Base-by-base conservation (phyloP, 2,113 vertebrate species). In the Tetraodon nigroviridis region DNA sequence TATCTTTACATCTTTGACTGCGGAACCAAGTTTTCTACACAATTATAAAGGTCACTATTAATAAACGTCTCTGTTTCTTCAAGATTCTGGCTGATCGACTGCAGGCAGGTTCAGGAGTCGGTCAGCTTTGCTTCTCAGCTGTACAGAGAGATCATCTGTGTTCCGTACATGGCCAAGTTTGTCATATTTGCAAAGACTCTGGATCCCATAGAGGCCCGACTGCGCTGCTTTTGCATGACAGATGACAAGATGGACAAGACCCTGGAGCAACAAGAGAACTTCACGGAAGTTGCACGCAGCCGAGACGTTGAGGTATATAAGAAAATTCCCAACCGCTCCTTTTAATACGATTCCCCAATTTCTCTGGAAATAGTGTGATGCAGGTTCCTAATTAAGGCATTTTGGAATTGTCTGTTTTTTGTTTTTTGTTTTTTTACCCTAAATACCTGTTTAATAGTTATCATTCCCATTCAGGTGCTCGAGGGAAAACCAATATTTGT, bases 91-190 rank as follows among this genome's bases (percentile, higher is more conserved):
- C 90, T 99, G 68, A 96, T 99, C 80, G 97, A 99, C 79, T 99
- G 97, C 79, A 92, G 95, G 61, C 97, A 98, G 88, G 88, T 90
- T 51, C 96, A 98, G 75, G 97, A 98, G 84, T 97, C 97, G 0
- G 95, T 99, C 57, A 89, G 89, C 61, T 98, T 97, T 84, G 93
- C 91, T 63, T 92, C 94, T 46, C 95, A 98, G 90, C 91, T 99
- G 16, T 99, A 99, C 80, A 92, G 94, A 87, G 97, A 99, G 81
- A 94, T 98, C 81, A 98, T 99, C 65, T 99, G 97, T 67, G 97
- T 99, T 12, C 97, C 97, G 4, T 99, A 99, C 72, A 98, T 99
- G 97, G 96, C 97, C 86, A 99, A 99, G 87, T 99, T 99, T 80
- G 97, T 99, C 67, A 94, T 99, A 51, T 99, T 99, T 85, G 97